Evolutionary conservation across 37 sponge, comb jelly and placozoan species (phyloP).

Genomic region (Axinella damicornis): DNA sequence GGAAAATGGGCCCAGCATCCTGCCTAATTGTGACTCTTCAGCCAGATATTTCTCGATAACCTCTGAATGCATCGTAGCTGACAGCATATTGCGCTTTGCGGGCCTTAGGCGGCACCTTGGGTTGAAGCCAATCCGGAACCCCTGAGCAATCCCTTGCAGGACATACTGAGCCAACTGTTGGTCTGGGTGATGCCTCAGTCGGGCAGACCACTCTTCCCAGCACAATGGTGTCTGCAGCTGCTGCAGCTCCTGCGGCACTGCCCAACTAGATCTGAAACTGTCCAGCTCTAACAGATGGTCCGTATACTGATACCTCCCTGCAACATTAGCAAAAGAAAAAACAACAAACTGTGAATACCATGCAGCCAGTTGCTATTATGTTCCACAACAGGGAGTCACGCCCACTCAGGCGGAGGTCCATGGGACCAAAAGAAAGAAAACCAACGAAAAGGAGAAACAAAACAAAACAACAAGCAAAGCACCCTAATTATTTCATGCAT

Average conservation of each 20-base stretch:
- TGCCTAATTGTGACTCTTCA: conserved; percentile 8
- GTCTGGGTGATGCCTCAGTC: not conserved
- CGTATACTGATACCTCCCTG: conserved; percentile 5
- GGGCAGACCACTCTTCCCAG: not conserved
- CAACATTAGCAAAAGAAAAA: too few species aligned
- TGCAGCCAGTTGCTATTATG: too few species aligned
- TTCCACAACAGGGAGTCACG: too few species aligned
- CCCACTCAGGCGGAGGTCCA: too few species aligned
- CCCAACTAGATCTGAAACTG: not conserved
- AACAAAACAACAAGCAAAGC: too few species aligned
- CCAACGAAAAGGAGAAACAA: too few species aligned
- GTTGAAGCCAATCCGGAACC: not conserved
- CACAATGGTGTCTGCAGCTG: not conserved
- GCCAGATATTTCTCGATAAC: conserved; percentile 7
- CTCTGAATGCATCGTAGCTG: conserved; percentile 10
- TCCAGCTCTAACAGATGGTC: not conserved
- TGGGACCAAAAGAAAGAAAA: too few species aligned
- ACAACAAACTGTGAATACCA: too few species aligned
- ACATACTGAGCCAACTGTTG: not conserved
- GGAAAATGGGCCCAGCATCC: conserved; percentile 14
- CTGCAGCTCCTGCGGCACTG: not conserved
- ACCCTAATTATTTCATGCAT: too few species aligned
- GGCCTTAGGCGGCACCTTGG: not conserved
- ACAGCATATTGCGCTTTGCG: conserved; percentile 20
- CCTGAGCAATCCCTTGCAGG: not conserved